Base-by-base conservation (phyloP, 2,113 vertebrate genomes). In the Irena cyanogastra region DNA sequence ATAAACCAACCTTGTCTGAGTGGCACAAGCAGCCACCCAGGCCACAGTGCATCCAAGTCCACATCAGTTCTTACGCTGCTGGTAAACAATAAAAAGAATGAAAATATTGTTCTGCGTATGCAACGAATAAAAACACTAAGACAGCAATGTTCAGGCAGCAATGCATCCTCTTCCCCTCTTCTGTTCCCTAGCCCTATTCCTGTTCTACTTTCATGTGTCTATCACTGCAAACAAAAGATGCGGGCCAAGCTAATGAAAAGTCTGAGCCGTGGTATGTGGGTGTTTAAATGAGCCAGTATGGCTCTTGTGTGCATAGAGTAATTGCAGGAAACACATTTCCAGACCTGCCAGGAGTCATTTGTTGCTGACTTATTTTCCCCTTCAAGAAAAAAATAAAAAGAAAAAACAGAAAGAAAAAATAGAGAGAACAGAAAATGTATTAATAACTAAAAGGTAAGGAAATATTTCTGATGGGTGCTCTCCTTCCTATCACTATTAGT, bases 311-410 rank as follows among this genome's bases (percentile, higher is more conserved):
- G 53, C 79, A 74, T 6, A 3, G 11, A 95, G 89, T 53, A 80
- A 90, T 83, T 69, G 78, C 47, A 68, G 49, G 52, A 95, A 94
- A 89, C 91, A 82, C 72, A 92, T 86, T 87, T 83, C 64, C 79
- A 85, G 70, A 83, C 50, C 80, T 94, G 83, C 79, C 89, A 96
- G 85, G 68, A 72, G 37, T 92, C 13, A 77, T 95, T 94, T 93
- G 24, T 70, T 95, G 60, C 30, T 31, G 60, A 87, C 65, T 94
- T 93, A 69, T 60, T 91, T 88, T 78, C 33, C 47, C 83, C 59
- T 93, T 84, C 61, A 93, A 94, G 79, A 33, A 31, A 35, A 61
- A n/a, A 6, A 13, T 1, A 10, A 3, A 42, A 52, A 35, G 13
- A 44, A 80, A 33, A 16, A 44, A 24, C n/a, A n/a, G n/a, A 42